Evolutionary conservation across 2,797 vertebrate genomes (phyloP), one percentile per base, ranked within the genome.

Genomic region (Phyllotis vaccarum): DNA sequence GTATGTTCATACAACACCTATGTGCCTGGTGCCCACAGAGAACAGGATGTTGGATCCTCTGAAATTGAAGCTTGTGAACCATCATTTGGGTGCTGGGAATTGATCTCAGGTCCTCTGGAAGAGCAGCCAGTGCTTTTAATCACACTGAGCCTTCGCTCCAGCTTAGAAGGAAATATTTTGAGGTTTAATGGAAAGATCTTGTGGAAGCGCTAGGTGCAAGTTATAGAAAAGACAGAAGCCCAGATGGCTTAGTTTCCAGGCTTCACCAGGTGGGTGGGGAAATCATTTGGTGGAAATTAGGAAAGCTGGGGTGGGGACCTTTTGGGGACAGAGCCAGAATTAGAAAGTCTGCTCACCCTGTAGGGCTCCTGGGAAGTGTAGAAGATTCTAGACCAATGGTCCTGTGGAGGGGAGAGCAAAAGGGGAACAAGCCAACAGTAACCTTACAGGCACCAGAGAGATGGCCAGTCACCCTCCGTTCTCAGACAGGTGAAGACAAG

Each of bases 261-360:
- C 86, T 40, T n/a, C 68, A 83, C 76, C 75, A 79, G 21, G 49
- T 79, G 76, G 54, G 85, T 90, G 80, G 52, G 66, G 87, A 91
- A 21, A 49, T 79, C 83, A 88, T 75, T 86, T 86, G 34, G 34
- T 2, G 0, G 74, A 90, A 89, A 31, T 24, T 6, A 58, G 52
- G 75, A 56, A 27, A 31, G 29, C 24, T 27, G 24, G 60, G 16
- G 52, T 81, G 88, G 66, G 56, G 37, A 37, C n/a, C 11, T 58
- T 11, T 1, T 62, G 43, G n/a, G 62, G 60, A 19, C 83, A 54
- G 75, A 72, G 79, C 49, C 89, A 75, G 56, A 75, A 52, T 43
- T 34, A 37, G 89, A 34, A 89, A 49, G 56, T 46, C 80, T 56
- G 27, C 70, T 72, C 79, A 81, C 75, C 85, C 70, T 11, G 0